phyloP scores from a whole-genome alignment of 2,113 vertebrate species.

The Actenoides lindsayi region DNA sequence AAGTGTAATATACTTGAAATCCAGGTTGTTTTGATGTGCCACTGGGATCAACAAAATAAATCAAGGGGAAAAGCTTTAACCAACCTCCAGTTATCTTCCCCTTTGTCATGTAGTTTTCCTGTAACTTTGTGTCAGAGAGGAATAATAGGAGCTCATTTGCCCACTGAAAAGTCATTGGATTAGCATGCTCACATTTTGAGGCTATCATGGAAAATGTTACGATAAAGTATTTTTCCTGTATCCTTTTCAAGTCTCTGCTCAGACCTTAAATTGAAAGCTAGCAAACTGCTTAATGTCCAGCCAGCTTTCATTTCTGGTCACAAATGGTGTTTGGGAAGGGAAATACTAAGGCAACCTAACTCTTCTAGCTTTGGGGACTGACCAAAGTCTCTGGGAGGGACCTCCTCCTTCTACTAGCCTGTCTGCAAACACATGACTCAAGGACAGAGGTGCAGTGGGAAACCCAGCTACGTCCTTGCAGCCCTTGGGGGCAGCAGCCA shows the following conservation, averaged over 20 bases:
- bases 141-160: background rate
- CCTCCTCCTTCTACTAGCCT: background rate
- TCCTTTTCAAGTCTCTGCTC: background rate
- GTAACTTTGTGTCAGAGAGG: background rate
- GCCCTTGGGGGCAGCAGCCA: background rate
- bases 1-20: background rate
- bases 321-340: background rate
- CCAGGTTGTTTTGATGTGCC: background rate
- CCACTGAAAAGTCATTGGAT: background rate
- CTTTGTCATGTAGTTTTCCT: background rate
- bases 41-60: background rate
- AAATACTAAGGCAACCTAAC: background rate
- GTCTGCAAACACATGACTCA: background rate
- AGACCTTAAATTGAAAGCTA: background rate
- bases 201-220: background rate
- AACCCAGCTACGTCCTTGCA: background rate
- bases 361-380: background rate
- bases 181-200: background rate
- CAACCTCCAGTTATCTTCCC: background rate
- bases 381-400: background rate
- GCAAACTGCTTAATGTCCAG: background rate
- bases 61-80: background rate
- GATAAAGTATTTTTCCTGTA: background rate
- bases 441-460: background rate
- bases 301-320: background rate